Evolutionary conservation across 2,797 vertebrate species (phyloP).

Genomic region (Ctenochaetus hawaiiensis): DNA sequence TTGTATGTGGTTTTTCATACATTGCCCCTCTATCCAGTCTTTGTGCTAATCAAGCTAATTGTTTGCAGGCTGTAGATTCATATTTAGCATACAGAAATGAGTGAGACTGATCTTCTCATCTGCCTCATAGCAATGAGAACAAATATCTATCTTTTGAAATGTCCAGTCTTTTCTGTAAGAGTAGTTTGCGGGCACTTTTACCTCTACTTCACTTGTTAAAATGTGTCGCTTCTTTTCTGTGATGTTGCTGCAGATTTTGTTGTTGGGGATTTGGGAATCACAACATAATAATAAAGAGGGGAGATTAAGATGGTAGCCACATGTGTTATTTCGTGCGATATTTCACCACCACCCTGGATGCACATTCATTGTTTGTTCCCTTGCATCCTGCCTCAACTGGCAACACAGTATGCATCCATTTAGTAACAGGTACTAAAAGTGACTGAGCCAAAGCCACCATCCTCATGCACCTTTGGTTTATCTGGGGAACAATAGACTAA

Average conservation of each 20-base stretch:
- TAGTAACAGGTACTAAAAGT: conserved; percentile 29
- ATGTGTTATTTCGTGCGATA: conserved; percentile 45
- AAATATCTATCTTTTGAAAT: background rate
- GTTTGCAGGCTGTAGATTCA: background rate
- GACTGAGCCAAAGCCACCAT: conserved; percentile 29
- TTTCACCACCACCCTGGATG: conserved; percentile 17
- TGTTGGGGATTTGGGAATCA: conserved; percentile 47
- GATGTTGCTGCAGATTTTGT: conserved; percentile 24
- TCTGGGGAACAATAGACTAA: conserved; percentile 76
- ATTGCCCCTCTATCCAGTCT: background rate
- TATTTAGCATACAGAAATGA: background rate
- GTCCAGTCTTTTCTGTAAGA: too few relatives aligned
- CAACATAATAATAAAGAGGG: conserved; percentile 36
- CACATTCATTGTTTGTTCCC: conserved; percentile 21
- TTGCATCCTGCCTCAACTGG: conserved; percentile 31
- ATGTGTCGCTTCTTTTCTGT: conserved; percentile 31
- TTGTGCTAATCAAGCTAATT: background rate
- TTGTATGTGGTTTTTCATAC: background rate
- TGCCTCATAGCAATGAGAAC: background rate
- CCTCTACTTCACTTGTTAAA: background rate
- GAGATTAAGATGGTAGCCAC: conserved; percentile 50
- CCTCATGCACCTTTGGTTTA: conserved; percentile 46
- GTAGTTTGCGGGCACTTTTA: background rate
- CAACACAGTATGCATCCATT: conserved; percentile 20
- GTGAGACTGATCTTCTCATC: background rate